A percentile compares a stretch with the other conserved stretches of the same genome.
Conservation (phyloP, 2,888 invertebrate genomes). For the Biston stratarius region DNA sequence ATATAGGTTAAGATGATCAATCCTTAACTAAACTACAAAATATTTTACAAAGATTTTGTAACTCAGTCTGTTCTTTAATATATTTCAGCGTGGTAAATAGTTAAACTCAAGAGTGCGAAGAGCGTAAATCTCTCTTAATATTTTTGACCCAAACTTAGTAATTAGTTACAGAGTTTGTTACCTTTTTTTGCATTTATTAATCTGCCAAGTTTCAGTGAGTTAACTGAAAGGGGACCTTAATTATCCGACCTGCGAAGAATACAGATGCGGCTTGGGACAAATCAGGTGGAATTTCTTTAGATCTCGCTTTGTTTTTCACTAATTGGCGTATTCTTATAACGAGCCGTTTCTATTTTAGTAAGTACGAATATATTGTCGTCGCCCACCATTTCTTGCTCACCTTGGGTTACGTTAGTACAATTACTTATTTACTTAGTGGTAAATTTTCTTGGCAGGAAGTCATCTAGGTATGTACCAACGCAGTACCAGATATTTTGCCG, state of each 20-base stretch:
- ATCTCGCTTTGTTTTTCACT: background rate
- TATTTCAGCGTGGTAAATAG: too few relatives aligned
- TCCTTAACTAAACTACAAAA: too few relatives aligned
- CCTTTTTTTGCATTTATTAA: constrained; percentile 5
- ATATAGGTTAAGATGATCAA: too few relatives aligned
- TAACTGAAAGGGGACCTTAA: constrained; percentile 14
- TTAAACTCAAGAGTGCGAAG: background rate
- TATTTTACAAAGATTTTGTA: too few relatives aligned
- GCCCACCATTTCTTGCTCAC: too few relatives aligned
- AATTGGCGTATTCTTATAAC: constrained; percentile 4
- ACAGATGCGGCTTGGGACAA: constrained; percentile 10
- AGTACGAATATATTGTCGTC: too few relatives aligned
- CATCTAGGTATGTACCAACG: too few relatives aligned
- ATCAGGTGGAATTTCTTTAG: constrained; percentile 7
- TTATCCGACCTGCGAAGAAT: constrained; percentile 4
- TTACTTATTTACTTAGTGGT: too few relatives aligned
- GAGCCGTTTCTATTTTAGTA: background rate
- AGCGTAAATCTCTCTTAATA: background rate
- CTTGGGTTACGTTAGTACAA: too few relatives aligned
- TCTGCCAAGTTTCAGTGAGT: constrained; percentile 3
- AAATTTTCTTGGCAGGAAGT: too few relatives aligned
- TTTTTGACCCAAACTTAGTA: constrained; percentile 11
- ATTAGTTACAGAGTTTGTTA: constrained; percentile 15
- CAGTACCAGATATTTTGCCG: too few relatives aligned
- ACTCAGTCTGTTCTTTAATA: too few relatives aligned